These are phyloP conservation scores for Hetaerina titia DNA, from an alignment of 2,888 invertebrate genomes.

Conservation along the genomic window DNA sequence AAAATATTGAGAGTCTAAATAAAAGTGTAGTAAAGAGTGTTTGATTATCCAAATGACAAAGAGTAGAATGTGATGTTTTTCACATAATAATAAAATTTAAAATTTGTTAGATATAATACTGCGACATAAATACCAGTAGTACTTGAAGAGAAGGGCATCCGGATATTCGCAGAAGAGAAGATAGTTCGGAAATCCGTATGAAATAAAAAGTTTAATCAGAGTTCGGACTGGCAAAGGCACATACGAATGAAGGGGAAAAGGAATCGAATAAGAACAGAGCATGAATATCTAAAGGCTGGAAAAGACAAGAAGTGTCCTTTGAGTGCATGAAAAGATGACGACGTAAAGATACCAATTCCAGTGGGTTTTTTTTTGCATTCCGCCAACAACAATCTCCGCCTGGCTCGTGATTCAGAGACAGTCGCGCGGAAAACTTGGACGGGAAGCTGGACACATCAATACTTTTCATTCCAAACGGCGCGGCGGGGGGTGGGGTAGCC, in stretches of 20 bases:
- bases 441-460: neutral
- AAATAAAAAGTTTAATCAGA: no score
- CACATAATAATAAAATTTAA: no score
- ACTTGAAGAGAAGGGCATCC: no score
- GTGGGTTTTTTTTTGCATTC: neutral
- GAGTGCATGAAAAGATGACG: neutral
- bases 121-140: no score
- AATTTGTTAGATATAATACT: no score
- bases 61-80: no score
- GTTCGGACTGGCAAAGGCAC: neutral
- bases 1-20: no score
- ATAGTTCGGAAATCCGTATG: no score
- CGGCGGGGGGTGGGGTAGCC: neutral
- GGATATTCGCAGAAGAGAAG: no score
- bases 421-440: neutral
- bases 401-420: neutral
- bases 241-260: neutral
- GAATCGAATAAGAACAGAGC: neutral
- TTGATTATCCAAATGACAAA: no score
- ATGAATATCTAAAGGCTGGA: neutral
- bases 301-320: neutral
- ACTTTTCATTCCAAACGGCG: neutral
- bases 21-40: no score
- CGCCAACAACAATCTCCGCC: neutral
- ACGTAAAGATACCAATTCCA: neutral